phyloP scores from a whole-genome alignment of 2,113 vertebrate genomes.

The Glaucidium brasilianum region DNA sequence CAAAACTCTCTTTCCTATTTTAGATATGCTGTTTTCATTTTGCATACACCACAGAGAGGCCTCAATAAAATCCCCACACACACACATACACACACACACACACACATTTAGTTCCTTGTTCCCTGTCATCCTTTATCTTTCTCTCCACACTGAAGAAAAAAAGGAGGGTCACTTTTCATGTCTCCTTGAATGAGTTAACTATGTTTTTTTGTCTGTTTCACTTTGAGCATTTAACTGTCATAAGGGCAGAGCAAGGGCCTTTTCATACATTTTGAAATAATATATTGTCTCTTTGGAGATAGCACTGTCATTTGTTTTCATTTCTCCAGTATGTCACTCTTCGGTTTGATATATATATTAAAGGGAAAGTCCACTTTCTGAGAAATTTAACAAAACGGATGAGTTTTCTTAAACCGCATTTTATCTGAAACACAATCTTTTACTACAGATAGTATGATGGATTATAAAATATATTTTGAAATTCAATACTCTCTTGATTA shows the following conservation, averaged over 20 bases:
- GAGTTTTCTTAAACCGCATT: conserved; percentile 57
- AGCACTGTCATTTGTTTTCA: conserved; percentile 75
- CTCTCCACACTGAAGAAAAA: background rate
- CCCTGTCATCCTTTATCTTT: background rate
- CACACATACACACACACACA: background rate
- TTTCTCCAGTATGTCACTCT: conserved; percentile 58
- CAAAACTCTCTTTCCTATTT: background rate
- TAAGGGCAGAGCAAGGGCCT: conserved; percentile 36
- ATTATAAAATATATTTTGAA: conserved; percentile 55
- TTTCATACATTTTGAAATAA: conserved; percentile 74
- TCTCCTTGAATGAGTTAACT: conserved; percentile 50
- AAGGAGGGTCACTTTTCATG: conserved; percentile 11
- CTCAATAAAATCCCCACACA: background rate
- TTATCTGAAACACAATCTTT: conserved; percentile 32
- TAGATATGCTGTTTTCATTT: background rate
- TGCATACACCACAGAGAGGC: background rate
- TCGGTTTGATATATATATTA: conserved; percentile 77
- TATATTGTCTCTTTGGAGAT: conserved; percentile 65
- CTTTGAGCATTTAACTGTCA: conserved; percentile 63
- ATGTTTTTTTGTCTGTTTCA: conserved; percentile 29
- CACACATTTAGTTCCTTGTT: background rate
- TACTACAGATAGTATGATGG: background rate
- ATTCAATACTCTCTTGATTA: conserved; percentile 15
- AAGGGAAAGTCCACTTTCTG: conserved; percentile 57
- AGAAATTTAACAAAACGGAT: conserved; percentile 39